phyloP scores from a whole-genome alignment of 2,797 vertebrate genomes.

The Clamator glandarius region DNA sequence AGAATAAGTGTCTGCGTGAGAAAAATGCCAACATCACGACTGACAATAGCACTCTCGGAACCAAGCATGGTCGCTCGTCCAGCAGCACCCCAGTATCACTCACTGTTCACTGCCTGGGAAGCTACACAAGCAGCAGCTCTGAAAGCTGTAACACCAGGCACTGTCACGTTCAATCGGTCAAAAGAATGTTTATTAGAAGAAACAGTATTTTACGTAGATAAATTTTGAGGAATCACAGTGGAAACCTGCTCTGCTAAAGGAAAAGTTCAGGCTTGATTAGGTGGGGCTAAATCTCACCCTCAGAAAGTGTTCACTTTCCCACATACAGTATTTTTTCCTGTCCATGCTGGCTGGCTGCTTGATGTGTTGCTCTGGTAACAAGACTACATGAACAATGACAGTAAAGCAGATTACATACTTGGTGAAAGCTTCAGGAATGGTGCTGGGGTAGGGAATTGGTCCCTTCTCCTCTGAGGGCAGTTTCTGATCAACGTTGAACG shows the following conservation, averaged over 20 bases:
- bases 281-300: neutral
- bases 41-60: neutral
- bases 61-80: rapidly evolving
- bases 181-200: neutral
- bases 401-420: constrained; percentile 76
- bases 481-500: constrained; percentile 92
- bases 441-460: constrained; percentile 83
- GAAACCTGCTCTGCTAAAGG: neutral
- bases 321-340: neutral
- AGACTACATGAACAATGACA: rapidly evolving
- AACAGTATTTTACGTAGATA: neutral
- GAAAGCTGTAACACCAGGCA: neutral
- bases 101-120: neutral
- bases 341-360: neutral
- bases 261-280: neutral
- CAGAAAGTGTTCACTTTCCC: neutral
- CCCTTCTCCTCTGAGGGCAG: constrained; percentile 92
- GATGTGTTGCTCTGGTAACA: neutral
- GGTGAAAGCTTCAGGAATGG: constrained; percentile 89
- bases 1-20: neutral
- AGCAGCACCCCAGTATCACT: neutral
- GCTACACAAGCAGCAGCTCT: neutral
- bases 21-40: neutral
- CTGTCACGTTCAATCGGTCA: neutral
- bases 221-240: neutral